A percentile compares a stretch with the other conserved stretches of the same genome.
Conservation (phyloP, 2,797 vertebrate genomes). For the Sitta carolinensis region DNA sequence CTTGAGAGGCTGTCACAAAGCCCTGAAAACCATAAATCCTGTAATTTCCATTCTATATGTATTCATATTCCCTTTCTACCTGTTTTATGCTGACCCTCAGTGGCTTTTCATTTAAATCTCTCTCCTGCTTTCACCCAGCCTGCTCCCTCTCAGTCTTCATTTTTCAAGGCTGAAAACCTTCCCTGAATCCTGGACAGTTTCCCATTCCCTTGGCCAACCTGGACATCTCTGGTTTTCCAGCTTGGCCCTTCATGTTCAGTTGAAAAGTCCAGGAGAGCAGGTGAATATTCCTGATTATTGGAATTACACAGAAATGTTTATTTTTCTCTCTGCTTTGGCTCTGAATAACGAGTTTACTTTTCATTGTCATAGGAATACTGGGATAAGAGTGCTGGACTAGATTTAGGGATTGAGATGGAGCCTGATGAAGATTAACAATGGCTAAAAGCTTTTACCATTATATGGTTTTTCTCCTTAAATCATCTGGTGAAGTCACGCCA, state of each 20-base stretch:
- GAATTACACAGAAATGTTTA: background rate
- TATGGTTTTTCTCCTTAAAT: background rate
- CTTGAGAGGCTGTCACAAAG: background rate
- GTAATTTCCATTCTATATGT: background rate
- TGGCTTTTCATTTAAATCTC: background rate
- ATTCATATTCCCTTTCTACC: background rate
- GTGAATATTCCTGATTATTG: background rate
- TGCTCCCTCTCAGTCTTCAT: background rate
- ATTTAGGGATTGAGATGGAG: background rate
- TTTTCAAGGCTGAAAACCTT: background rate
- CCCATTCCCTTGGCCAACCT: background rate
- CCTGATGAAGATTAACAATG: background rate
- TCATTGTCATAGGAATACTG: fast-evolving
- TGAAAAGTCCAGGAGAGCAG: background rate
- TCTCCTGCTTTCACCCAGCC: background rate
- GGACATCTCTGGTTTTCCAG: background rate
- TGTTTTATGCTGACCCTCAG: background rate
- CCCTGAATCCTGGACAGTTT: background rate
- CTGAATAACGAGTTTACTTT: background rate
- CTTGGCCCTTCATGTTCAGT: background rate
- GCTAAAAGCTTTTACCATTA: background rate
- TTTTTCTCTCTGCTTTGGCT: background rate
- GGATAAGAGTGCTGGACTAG: background rate
- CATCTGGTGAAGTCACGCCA: background rate
- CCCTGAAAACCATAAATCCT: background rate